A percentile compares a stretch with the other conserved stretches of the same genome.
phyloP scores from a whole-genome alignment of 1,140 invertebrate genomes.

The Saccostrea glomerata region DNA sequence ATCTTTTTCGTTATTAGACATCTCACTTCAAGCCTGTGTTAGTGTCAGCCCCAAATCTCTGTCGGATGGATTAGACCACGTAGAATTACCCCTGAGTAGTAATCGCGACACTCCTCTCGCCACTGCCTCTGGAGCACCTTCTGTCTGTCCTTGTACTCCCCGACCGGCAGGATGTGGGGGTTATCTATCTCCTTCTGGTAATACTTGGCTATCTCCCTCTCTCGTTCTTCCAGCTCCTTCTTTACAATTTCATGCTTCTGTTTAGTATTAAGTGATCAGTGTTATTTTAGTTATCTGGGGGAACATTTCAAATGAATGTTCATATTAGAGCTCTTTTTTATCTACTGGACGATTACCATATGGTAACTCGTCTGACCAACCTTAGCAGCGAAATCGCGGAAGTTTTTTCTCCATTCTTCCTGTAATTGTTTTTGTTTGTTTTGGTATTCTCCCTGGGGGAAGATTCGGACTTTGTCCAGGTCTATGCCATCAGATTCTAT shows the following conservation, averaged over 20 bases:
- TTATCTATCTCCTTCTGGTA: not conserved
- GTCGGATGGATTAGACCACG: not conserved
- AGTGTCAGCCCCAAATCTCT: not conserved
- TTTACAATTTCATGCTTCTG: constrained; percentile 6
- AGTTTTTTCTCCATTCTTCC: constrained; percentile 48
- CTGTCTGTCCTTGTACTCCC: constrained; percentile 49
- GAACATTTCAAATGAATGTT: not conserved
- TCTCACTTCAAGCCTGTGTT: not conserved
- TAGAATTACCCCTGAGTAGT: constrained; percentile 24
- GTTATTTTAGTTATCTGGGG: not conserved
- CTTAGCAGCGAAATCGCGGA: constrained; percentile 45
- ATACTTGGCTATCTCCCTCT: not conserved
- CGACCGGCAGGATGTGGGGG: constrained; percentile 29
- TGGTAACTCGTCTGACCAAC: constrained; percentile 19
- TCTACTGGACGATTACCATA: not conserved
- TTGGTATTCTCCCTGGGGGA: constrained; percentile 44
- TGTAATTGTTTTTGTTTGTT: constrained; percentile 35
- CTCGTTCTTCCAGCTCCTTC: not conserved
- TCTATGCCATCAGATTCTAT: constrained; percentile 27
- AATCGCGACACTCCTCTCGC: constrained; percentile 39
- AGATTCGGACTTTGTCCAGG: constrained; percentile 46
- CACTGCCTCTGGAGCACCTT: constrained; percentile 40
- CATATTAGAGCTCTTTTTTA: not conserved
- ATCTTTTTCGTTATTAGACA: not conserved
- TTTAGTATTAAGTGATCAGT: not conserved